A percentile compares a stretch with the other conserved stretches of the same genome.
Conservation (phyloP, 2,113 vertebrate species). For the Rhinopomastus cyanomelas region DNA sequence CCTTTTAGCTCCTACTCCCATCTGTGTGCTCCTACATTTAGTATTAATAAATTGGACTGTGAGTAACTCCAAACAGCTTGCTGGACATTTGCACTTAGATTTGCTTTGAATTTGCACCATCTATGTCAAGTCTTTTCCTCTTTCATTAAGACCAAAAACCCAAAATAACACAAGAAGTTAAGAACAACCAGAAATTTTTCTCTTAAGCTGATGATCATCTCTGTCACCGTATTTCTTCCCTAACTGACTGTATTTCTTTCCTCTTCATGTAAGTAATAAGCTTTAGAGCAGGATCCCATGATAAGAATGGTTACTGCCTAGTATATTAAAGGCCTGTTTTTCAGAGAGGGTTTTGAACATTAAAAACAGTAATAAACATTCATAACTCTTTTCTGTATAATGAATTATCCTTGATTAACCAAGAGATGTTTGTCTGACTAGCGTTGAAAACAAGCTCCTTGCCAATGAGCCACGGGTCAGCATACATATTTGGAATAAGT, state of each 20-base stretch:
- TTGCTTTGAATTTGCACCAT: background rate
- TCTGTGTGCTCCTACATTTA: background rate
- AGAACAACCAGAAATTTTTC: background rate
- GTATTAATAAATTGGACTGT: background rate
- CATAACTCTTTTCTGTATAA: background rate
- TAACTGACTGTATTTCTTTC: background rate
- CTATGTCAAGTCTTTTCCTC: background rate
- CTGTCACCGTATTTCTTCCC: background rate
- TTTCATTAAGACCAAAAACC: background rate
- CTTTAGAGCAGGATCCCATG: background rate
- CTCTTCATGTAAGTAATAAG: background rate
- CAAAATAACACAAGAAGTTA: background rate
- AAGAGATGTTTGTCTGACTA: background rate
- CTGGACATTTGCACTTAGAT: background rate
- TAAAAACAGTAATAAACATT: background rate
- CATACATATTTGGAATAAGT: rapidly evolving
- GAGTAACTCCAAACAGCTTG: background rate
- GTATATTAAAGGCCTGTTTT: background rate
- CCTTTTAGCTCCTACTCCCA: constrained; percentile 35
- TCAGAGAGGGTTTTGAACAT: background rate
- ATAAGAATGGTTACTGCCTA: background rate
- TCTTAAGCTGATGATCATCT: background rate
- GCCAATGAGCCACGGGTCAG: background rate
- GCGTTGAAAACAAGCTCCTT: background rate
- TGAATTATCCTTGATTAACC: background rate